Evolutionary conservation across 2,797 vertebrate species (phyloP).

Genomic region (Macrochelys suwanniensis): DNA sequence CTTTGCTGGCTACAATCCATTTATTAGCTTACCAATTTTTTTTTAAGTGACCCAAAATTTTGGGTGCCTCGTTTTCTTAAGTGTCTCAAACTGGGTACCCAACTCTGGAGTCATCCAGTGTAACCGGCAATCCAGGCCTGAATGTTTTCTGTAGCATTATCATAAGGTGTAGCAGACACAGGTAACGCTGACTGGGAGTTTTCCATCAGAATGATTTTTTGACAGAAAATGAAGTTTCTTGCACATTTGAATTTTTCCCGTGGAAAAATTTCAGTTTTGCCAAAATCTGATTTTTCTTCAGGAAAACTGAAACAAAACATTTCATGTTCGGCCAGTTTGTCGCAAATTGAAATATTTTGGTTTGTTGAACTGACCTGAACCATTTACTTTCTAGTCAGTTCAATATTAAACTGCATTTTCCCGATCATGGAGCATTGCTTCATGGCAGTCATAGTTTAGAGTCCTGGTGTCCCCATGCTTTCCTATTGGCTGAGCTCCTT

Average conservation of each 20-base stretch:
- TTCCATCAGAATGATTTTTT: neutral
- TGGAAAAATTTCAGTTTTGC: neutral
- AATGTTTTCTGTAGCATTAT: neutral
- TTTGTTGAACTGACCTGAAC: neutral
- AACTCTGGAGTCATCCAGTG: neutral
- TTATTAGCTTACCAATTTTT: neutral
- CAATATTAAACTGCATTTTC: neutral
- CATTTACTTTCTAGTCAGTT: neutral
- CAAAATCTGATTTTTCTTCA: neutral
- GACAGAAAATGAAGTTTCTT: neutral
- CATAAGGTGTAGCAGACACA: neutral
- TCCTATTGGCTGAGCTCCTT: neutral
- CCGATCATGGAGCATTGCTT: neutral
- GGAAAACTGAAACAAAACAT: neutral
- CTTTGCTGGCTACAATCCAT: neutral
- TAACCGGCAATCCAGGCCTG: neutral
- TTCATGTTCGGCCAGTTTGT: neutral
- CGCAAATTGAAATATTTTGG: neutral
- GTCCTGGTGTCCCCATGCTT: neutral
- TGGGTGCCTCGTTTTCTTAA: neutral
- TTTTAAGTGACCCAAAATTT: neutral
- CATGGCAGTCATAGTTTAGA: neutral
- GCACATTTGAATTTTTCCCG: neutral
- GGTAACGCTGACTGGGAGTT: neutral
- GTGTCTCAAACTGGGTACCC: neutral